Evolutionary conservation across 2,113 vertebrate species (phyloP).

Genomic region (Hiodon alosoides): DNA sequence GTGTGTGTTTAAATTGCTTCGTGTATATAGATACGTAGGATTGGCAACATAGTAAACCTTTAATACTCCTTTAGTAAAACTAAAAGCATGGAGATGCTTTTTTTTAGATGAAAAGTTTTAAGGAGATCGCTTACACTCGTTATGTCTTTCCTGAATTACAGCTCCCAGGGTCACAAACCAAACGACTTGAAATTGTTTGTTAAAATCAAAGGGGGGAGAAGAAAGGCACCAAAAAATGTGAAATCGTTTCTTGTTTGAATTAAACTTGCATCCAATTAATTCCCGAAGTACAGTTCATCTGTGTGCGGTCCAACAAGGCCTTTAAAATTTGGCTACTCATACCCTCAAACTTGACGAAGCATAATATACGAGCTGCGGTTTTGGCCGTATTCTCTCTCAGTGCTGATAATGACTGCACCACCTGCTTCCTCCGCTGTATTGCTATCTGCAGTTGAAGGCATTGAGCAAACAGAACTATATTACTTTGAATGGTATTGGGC

Average conservation of each 20-base stretch:
- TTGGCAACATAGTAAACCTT: too few species aligned
- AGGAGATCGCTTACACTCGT: conserved; percentile 12
- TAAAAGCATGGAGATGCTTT: neutral
- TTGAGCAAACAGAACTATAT: neutral
- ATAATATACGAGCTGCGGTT: neutral
- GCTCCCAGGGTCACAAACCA: conserved; percentile 8
- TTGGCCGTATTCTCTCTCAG: neutral
- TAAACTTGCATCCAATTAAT: conserved; percentile 3
- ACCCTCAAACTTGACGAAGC: neutral
- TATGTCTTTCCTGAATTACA: conserved; percentile 19
- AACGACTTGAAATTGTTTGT: conserved; percentile 5
- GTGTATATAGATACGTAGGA: too few species aligned
- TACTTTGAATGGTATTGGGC: too few species aligned
- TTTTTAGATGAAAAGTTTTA: neutral
- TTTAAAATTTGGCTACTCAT: conserved; percentile 3
- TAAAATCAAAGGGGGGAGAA: conserved; percentile 18
- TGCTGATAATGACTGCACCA: conserved; percentile 19
- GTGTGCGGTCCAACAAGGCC: conserved; percentile 7
- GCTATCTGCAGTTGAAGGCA: too few species aligned
- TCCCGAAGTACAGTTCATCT: conserved; percentile 10
- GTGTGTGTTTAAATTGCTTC: too few species aligned
- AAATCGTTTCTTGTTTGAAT: conserved; percentile 12
- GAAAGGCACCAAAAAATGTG: neutral
- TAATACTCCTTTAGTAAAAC: neutral
- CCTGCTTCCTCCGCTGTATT: neutral